Base-by-base conservation (phyloP, 2,888 invertebrate species). In the Petrophora chlorosata region DNA sequence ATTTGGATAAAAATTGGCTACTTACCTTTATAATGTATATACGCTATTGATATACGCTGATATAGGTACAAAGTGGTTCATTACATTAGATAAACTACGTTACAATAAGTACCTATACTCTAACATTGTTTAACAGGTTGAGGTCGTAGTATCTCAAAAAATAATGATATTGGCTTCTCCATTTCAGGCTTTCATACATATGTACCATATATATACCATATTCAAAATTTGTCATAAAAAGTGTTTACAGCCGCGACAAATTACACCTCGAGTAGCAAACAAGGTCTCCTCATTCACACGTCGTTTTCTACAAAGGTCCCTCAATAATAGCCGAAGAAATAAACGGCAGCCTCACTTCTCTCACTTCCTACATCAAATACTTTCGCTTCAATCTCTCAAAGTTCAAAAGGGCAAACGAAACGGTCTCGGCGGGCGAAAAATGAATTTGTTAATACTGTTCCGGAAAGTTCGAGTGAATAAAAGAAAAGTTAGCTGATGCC, bases 381-480 rank as follows among this genome's bases (percentile, higher is more conserved):
- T 53, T 53, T 48, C 19, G 26, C 42, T 46, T 42, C 47, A 47
- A 56, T 60, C 48, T 57, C 47, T 52, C 23, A 47, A 58, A 60
- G 52, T 60, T 58, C 51, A 56, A 60, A 60, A 60, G 55, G 52
- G 57, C 53, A 54, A 60, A 53, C 42, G 42, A 43, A 53, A 49
- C 46, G 55, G 56, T 40, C 53, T 46, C 44, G 49, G 53, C 58
- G 49, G 41, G 61, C 54, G 48, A 56, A 56, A 56, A 59, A 61
- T 56, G 53, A 60, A 57, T 60, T 60, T 57, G 56, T 54, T 56
- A 56, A 56, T 57, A 55, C 49, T 43, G 47, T 43, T 56, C 50
- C 33, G 42, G 40, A 13, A 53, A 58, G 50, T 56, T 54, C 10
- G 43, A 54, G 46, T 53, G 53, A 56, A 54, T 56, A 50, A 53